These are phyloP conservation scores for Eurypyga helias DNA, from an alignment of 2,113 vertebrate species.

Conservation along the genomic window DNA sequence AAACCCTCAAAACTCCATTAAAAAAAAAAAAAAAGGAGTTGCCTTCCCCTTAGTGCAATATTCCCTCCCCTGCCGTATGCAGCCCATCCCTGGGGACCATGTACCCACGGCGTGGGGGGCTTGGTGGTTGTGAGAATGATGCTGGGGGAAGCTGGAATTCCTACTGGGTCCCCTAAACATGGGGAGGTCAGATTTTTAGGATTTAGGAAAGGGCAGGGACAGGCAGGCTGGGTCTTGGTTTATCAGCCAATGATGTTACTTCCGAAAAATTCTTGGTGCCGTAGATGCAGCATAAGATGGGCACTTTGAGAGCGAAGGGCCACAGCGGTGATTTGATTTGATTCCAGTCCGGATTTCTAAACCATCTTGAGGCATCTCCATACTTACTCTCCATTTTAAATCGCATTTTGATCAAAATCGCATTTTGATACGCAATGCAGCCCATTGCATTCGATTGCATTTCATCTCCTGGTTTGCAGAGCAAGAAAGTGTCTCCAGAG, in stretches of 20 bases:
- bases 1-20: fast-evolving
- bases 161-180: fast-evolving
- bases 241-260: neutral
- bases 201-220: neutral
- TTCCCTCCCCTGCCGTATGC: fast-evolving
- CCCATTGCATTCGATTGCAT: fast-evolving
- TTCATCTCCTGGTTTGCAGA: fast-evolving
- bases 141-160: fast-evolving
- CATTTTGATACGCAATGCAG: fast-evolving
- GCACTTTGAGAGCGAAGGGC: neutral
- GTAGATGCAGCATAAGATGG: fast-evolving
- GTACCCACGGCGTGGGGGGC: fast-evolving
- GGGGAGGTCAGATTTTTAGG: neutral
- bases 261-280: neutral
- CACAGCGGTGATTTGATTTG: fast-evolving
- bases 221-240: neutral
- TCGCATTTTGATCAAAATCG: fast-evolving
- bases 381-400: neutral
- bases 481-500: neutral
- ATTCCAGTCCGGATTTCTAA: neutral
- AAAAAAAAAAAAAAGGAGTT: neutral
- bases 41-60: fast-evolving
- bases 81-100: fast-evolving
- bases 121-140: fast-evolving
- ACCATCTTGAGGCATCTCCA: fast-evolving